Percentiles rank a stretch among this genome's conserved stretches.
Evolutionary conservation across 2,888 invertebrate genomes (phyloP).

Genomic region (Cheilosia vernalis): DNA sequence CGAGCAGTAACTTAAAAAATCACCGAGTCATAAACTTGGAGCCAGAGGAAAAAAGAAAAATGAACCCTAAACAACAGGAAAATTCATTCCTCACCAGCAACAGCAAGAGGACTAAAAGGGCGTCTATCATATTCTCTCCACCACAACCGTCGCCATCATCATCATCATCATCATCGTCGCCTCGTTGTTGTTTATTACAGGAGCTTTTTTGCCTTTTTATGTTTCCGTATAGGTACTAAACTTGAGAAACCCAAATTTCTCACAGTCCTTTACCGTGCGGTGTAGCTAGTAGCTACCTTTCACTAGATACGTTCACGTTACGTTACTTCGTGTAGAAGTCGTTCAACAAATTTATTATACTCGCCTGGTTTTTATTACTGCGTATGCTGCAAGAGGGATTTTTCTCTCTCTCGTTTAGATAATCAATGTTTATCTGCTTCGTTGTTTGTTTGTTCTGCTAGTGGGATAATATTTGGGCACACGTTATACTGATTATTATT

Average conservation of each 20-base stretch:
- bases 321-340: conserved; percentile 33
- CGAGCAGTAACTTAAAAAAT: conserved; percentile 58
- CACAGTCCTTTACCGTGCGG: not conserved
- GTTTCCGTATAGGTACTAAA: conserved; percentile 64
- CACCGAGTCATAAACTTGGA: conserved; percentile 53
- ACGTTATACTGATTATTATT: conserved; percentile 41
- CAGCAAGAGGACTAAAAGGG: conserved; percentile 18
- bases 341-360: conserved; percentile 70
- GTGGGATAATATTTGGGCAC: not conserved
- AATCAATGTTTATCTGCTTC: conserved; percentile 52
- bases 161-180: conserved; percentile 31
- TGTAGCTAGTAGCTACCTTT: conserved; percentile 1
- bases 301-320: conserved; percentile 17
- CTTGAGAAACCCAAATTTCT: conserved; percentile 38
- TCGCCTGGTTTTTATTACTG: conserved; percentile 71
- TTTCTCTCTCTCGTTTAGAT: conserved; percentile 29
- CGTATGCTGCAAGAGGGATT: conserved; percentile 41
- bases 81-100: conserved; percentile 20
- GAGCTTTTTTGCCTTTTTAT: conserved; percentile 47
- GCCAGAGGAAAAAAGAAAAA: conserved; percentile 2
- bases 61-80: conserved; percentile 23
- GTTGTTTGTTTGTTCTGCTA: too few species aligned
- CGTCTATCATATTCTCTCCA: conserved; percentile 20
- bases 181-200: conserved; percentile 60
- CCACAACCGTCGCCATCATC: conserved; percentile 1